A percentile compares a stretch with the other conserved stretches of the same genome.
Conservation (phyloP, 2,797 vertebrate genomes). For the Pitangus sulphuratus region DNA sequence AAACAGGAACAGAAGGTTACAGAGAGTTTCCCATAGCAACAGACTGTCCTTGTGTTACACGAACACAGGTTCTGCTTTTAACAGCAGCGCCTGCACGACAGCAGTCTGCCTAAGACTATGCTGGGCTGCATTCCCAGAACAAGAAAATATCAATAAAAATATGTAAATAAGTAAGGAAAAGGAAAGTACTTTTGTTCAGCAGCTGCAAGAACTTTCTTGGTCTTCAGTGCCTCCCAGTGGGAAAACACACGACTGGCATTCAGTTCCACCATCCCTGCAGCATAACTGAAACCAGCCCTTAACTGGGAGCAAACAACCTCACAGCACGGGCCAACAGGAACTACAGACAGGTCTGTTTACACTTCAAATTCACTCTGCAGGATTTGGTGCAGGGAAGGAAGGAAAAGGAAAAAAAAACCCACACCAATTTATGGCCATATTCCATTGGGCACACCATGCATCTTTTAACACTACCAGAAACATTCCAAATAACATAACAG, state of each 20-base stretch:
- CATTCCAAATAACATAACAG: background rate
- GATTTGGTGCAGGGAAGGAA: background rate
- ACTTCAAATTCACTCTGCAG: background rate
- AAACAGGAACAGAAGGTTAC: background rate
- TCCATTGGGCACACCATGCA: background rate
- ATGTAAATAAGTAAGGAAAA: background rate
- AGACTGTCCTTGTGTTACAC: background rate
- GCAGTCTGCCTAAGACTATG: background rate
- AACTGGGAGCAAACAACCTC: background rate
- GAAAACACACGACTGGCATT: background rate
- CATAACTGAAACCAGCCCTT: background rate
- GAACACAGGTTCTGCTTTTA: background rate
- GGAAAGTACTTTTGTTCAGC: background rate
- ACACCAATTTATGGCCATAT: background rate
- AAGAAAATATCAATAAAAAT: background rate
- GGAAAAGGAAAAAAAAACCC: background rate
- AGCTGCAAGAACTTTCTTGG: background rate
- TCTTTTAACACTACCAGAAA: background rate
- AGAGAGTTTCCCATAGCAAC: background rate
- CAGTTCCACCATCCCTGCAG: background rate
- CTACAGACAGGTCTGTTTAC: background rate
- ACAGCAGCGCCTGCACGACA: background rate
- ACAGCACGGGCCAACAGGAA: background rate
- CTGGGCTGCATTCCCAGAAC: background rate
- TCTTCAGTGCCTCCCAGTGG: conserved; percentile 33